Base-by-base conservation (phyloP, 1,140 invertebrate species). In the Zelostemma sp. region DNA sequence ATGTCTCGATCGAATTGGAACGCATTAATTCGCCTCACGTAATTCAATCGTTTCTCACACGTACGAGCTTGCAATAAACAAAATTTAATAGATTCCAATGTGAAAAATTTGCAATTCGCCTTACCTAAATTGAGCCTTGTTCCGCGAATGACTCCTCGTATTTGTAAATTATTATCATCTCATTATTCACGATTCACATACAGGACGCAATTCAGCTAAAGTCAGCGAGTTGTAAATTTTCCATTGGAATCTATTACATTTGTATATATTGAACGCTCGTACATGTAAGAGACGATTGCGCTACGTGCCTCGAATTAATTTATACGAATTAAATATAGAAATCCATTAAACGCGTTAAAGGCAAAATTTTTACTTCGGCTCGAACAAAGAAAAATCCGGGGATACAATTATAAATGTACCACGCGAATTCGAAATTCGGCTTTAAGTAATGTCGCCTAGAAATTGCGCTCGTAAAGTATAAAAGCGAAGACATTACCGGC, bases 401-500 rank as follows among this genome's bases (percentile, higher is more conserved):
- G 8, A 3, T 3, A 4, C 25, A 28, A 28, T 28, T 28, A n/a
- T n/a, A 28, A 28, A 28, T 28, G 25, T 28, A 28, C 25, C 3
- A 3, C 25, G 8, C 3, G 25, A 28, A 28, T 28, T 8, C 25
- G 25, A 28, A 28, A 28, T 28, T 28, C 25, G 25, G 25, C 46
- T 31, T 56, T 57, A 60, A 61, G 40, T 57, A 70, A 70, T 54
- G 47, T 54, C 53, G 21, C 19, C 59, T 57, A 65, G 57, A 62
- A 65, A 65, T 51, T 17, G 25, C 11, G 35, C 18, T 59, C 38
- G 63, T 15, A 43, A 41, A 45, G 43, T 69, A 60, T 66, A 69
- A 68, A 28, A 62, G 54, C 47, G 59, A 61, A 65, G 35, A 47
- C 51, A 53, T 69, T 73, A 66, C 49, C 57, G 65, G 58, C 62